A percentile compares a stretch with the other conserved stretches of the same genome.
Evolutionary conservation across 2,888 invertebrate species (phyloP).

Genomic region (Rambutsinella grinnellia): DNA sequence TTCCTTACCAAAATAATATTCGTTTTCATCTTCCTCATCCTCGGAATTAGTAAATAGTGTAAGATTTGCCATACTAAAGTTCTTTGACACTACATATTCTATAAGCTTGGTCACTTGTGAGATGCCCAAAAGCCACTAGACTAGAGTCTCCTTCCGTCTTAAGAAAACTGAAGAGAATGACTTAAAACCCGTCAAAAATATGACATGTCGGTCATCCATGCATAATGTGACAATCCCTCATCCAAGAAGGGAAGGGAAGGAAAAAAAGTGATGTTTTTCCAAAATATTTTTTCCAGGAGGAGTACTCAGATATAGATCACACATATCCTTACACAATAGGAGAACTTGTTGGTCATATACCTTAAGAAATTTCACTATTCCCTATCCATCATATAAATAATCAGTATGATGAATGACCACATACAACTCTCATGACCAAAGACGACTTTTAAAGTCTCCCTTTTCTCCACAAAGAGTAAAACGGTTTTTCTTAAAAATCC

Average conservation of each 20-base stretch:
- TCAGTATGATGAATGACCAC: conserved; percentile 44
- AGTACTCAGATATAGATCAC: neutral
- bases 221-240: conserved; percentile 35
- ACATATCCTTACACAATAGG: no score
- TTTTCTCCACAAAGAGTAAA: conserved; percentile 7
- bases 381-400: neutral
- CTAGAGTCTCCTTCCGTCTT: neutral
- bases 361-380: neutral
- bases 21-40: neutral
- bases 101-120: no score
- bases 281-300: neutral
- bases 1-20: no score
- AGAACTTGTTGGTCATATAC: neutral
- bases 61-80: neutral
- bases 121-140: neutral
- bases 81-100: neutral
- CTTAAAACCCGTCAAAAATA: conserved; percentile 51
- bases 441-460: conserved; percentile 14
- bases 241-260: neutral
- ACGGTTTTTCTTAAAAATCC: conserved; percentile 17
- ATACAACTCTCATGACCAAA: neutral
- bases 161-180: no score
- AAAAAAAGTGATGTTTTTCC: neutral
- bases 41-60: neutral
- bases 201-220: conserved; percentile 56